Evolutionary conservation across 23 tunicate species (phyloP).

Genomic region (Clavelina lepadiformis): DNA sequence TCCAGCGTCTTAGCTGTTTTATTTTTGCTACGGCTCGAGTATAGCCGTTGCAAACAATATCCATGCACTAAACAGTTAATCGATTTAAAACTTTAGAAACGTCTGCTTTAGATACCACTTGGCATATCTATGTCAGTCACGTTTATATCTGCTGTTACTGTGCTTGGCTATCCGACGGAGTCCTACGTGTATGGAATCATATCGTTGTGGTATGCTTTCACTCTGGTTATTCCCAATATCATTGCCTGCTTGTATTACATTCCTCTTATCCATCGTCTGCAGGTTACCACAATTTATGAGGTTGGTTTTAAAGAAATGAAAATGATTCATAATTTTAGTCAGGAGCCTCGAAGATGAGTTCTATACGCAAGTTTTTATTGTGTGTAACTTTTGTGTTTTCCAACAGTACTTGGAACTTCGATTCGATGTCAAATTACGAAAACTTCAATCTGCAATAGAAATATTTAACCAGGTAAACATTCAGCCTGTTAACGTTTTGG

Average conservation of each 20-base stretch:
- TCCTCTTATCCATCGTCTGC: conserved; percentile 45
- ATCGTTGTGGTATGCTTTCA: conserved; percentile 22
- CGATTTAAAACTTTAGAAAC: neutral
- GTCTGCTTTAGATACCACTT: conserved; percentile 31
- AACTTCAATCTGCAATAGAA: conserved; percentile 36
- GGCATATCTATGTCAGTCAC: conserved; percentile 51
- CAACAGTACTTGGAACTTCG: conserved; percentile 61
- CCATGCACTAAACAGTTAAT: neutral
- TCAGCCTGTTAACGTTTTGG: neutral
- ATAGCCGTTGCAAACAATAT: too few relatives aligned
- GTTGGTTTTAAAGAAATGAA: too few relatives aligned
- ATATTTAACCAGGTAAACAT: conserved; percentile 33
- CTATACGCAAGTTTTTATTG: too few relatives aligned
- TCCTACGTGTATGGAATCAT: conserved; percentile 44
- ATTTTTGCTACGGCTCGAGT: too few relatives aligned
- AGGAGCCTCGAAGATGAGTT: too few relatives aligned
- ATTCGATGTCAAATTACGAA: conserved; percentile 33
- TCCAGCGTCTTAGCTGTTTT: too few relatives aligned
- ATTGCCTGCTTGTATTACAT: conserved; percentile 58
- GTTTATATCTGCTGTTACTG: conserved; percentile 58
- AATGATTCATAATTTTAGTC: too few relatives aligned
- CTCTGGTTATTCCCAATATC: conserved; percentile 17
- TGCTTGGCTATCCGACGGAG: conserved; percentile 41
- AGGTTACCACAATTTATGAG: conserved; percentile 37
- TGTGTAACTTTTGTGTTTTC: neutral